Evolutionary conservation across 2,797 vertebrate species (phyloP).

Genomic region (Leuciscus waleckii): DNA sequence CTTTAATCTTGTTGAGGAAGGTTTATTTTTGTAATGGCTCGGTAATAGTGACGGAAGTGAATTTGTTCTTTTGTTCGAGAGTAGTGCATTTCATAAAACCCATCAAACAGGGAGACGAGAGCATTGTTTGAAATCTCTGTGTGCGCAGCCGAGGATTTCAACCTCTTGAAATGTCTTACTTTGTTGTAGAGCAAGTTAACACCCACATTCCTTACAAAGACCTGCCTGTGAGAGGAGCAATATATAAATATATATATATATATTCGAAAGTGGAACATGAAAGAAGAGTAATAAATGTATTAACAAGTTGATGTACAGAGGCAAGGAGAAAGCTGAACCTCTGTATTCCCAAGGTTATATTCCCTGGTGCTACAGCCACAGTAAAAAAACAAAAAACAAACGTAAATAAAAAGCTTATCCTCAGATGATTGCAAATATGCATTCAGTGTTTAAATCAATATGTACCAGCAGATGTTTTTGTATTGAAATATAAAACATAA

Average conservation of each 20-base stretch:
- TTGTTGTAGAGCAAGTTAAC: constrained; percentile 53
- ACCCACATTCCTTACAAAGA: constrained; percentile 58
- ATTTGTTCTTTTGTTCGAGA: constrained; percentile 66
- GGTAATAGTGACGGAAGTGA: constrained; percentile 67
- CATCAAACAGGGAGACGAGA: constrained; percentile 57
- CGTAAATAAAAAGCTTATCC: constrained; percentile 24
- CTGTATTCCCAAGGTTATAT: constrained; percentile 53
- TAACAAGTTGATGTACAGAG: constrained; percentile 51
- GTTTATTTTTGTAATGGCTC: constrained; percentile 54
- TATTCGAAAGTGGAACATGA: constrained; percentile 51
- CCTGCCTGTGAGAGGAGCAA: constrained; percentile 25
- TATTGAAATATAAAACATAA: neutral
- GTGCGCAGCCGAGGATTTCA: constrained; percentile 49
- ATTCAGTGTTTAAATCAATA: constrained; percentile 32
- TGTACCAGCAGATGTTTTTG: constrained; percentile 6
- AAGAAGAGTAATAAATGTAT: constrained; percentile 58
- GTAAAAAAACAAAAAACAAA: neutral
- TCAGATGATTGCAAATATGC: constrained; percentile 37
- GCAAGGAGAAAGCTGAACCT: constrained; percentile 30
- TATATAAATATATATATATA: constrained; percentile 45
- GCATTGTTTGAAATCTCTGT: constrained; percentile 58
- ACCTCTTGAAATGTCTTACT: constrained; percentile 57
- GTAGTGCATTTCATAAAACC: constrained; percentile 58
- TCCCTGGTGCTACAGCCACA: constrained; percentile 19
- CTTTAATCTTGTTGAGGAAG: constrained; percentile 46